Conservation (phyloP, 1,140 invertebrate genomes). For the Drosophila trapezifrons region DNA sequence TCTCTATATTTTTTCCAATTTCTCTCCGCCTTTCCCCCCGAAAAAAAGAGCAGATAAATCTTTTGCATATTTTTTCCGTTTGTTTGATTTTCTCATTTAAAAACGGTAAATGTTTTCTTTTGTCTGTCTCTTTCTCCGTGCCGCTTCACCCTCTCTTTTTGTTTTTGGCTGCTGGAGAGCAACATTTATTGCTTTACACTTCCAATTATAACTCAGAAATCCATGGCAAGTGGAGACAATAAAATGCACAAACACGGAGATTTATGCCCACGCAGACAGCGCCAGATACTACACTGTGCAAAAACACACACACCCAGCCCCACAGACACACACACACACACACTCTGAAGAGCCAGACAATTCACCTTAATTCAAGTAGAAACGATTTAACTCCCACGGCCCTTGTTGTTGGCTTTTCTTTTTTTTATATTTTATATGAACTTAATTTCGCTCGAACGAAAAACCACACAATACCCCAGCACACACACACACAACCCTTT, state of each 20-base stretch:
- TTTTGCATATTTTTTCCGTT: slow-evolving; percentile 38
- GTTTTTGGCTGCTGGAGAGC: slow-evolving; percentile 16
- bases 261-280: slow-evolving; percentile 60
- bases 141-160: not conserved
- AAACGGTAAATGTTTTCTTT: slow-evolving; percentile 35
- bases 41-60: slow-evolving; percentile 6
- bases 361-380: slow-evolving; percentile 80
- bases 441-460: slow-evolving; percentile 69
- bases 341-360: slow-evolving; percentile 30
- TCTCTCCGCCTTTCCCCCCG: not conserved
- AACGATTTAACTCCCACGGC: slow-evolving; percentile 76
- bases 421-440: slow-evolving; percentile 74
- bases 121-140: slow-evolving; percentile 1
- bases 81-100: slow-evolving; percentile 37
- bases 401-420: slow-evolving; percentile 52
- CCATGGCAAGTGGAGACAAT: slow-evolving; percentile 74
- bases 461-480: slow-evolving; percentile 46
- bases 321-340: slow-evolving; percentile 2
- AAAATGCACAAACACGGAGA: slow-evolving; percentile 70
- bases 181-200: slow-evolving; percentile 78
- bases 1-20: slow-evolving; percentile 11
- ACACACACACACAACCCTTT: slow-evolving; percentile 61
- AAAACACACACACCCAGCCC: slow-evolving; percentile 17
- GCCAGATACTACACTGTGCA: slow-evolving; percentile 16
- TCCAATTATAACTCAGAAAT: slow-evolving; percentile 77